A percentile compares a stretch with the other conserved stretches of the same genome.
Evolutionary conservation across 2,888 invertebrate genomes (phyloP).

Genomic region (Cerceris rybyensis): DNA sequence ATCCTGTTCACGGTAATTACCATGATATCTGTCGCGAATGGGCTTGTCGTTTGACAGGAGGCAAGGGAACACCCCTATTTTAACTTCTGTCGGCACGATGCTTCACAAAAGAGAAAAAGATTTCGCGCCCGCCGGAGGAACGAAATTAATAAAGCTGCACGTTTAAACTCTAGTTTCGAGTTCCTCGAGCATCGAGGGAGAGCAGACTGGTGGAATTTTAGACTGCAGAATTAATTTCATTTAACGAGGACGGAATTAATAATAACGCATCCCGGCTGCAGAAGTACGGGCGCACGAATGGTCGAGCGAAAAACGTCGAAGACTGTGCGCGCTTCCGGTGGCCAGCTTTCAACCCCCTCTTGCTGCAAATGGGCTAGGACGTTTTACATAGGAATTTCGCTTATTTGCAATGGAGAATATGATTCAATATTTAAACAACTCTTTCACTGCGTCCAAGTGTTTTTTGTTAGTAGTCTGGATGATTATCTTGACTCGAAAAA

Average conservation of each 20-base stretch:
- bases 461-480: no score
- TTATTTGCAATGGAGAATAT: no score
- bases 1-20: not conserved
- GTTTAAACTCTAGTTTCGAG: constrained; percentile 19
- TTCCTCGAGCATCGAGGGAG: constrained; percentile 3
- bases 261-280: constrained; percentile 33
- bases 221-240: constrained; percentile 53
- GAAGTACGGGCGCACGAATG: constrained; percentile 17
- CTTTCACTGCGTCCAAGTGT: no score
- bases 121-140: not conserved
- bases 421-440: no score
- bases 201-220: not conserved
- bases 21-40: not conserved
- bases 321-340: constrained; percentile 2
- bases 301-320: constrained; percentile 15
- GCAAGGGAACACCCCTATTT: no score
- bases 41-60: no score
- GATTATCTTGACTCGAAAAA: no score
- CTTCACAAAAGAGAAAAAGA: no score
- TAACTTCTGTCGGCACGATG: no score
- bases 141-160: constrained; percentile 30
- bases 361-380: no score
- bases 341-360: no score
- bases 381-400: no score
- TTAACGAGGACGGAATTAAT: constrained; percentile 55